Conservation (phyloP, 2,113 vertebrate species). For the Ammospiza nelsoni region DNA sequence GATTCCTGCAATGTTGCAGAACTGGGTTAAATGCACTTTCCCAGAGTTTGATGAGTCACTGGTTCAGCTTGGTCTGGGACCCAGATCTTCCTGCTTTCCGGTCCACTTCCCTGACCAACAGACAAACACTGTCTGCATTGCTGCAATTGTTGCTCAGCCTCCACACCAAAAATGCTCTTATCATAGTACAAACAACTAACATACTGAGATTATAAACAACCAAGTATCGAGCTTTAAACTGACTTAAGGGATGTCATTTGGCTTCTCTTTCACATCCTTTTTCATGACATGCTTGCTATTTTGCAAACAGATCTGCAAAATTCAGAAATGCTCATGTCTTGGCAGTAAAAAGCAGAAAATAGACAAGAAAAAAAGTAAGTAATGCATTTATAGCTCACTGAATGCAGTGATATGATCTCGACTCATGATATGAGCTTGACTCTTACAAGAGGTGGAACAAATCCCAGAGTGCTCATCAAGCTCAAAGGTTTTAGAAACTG, state of each 20-base stretch:
- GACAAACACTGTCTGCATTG: slow-evolving; percentile 39
- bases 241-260: slow-evolving; percentile 60
- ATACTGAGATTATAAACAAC: slow-evolving; percentile 69
- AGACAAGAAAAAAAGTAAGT: not conserved
- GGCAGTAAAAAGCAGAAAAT: not conserved
- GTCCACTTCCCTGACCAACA: not conserved
- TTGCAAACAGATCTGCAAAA: slow-evolving; percentile 29
- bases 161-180: slow-evolving; percentile 70
- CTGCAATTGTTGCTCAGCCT: not conserved
- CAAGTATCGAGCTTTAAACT: slow-evolving; percentile 52
- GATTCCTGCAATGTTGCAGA: not conserved
- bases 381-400: not conserved
- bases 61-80: slow-evolving; percentile 15
- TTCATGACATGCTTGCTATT: slow-evolving; percentile 44
- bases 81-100: slow-evolving; percentile 37
- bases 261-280: slow-evolving; percentile 66
- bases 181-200: slow-evolving; percentile 70
- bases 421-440: not conserved
- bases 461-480: not conserved
- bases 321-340: slow-evolving; percentile 11
- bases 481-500: not conserved
- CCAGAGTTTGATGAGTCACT: slow-evolving; percentile 19
- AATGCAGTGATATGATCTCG: not conserved
- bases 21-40: slow-evolving; percentile 1
- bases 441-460: not conserved